phyloP scores from a whole-genome alignment of 2,113 vertebrate species.

The Aplodontia rufa region DNA sequence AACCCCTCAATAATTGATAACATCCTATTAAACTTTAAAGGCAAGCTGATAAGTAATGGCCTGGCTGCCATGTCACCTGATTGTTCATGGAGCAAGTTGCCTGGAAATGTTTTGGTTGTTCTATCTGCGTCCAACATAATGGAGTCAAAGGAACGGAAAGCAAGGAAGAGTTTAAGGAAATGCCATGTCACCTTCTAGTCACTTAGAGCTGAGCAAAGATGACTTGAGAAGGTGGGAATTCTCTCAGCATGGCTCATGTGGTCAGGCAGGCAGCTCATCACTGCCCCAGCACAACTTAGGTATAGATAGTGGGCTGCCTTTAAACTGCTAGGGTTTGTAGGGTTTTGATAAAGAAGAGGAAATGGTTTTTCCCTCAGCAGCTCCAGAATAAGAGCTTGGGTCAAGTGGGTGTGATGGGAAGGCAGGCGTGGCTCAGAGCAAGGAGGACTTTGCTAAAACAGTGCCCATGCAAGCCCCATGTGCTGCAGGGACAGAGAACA shows the following conservation, averaged over 20 bases:
- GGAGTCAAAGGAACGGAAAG: no score
- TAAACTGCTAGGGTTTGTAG: no score
- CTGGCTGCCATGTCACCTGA: constrained; percentile 85
- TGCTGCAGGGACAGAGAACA: not conserved
- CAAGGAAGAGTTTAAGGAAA: not conserved
- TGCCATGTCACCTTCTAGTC: rapidly evolving
- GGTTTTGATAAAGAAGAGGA: not conserved
- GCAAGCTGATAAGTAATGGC: constrained; percentile 84
- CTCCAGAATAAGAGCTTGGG: not conserved
- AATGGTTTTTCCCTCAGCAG: rapidly evolving
- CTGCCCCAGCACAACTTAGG: not conserved
- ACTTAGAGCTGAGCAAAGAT: not conserved
- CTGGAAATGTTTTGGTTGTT: constrained; percentile 80
- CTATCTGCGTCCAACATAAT: not conserved
- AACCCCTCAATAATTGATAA: constrained; percentile 90
- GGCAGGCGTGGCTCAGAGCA: rapidly evolving
- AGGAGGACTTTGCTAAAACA: not conserved
- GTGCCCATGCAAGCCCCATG: no score
- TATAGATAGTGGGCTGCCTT: rapidly evolving
- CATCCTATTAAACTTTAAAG: constrained; percentile 90
- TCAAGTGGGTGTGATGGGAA: rapidly evolving
- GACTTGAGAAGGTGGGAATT: rapidly evolving
- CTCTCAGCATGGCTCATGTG: rapidly evolving
- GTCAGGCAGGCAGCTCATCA: rapidly evolving
- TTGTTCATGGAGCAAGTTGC: constrained; percentile 83